These are phyloP conservation scores for Styela clava DNA, from an alignment of 23 tunicate genomes.

Conservation along the genomic window DNA sequence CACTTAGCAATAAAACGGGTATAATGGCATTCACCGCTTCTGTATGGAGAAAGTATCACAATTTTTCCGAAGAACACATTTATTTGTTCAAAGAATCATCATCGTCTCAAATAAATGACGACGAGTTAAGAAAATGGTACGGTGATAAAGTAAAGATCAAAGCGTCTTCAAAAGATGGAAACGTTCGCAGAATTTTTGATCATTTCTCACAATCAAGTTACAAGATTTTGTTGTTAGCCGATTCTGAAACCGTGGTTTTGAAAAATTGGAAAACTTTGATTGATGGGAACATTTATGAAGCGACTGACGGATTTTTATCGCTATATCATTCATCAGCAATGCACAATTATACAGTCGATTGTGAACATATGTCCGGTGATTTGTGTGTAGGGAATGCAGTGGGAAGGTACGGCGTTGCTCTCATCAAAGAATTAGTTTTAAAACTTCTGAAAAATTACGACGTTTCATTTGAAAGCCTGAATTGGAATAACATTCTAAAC, in stretches of 20 bases:
- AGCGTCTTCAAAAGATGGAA: neutral
- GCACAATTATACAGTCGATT: conserved; percentile 4
- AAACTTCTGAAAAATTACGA: neutral
- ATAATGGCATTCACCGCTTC: neutral
- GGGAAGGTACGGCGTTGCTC: neutral
- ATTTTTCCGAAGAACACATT: neutral
- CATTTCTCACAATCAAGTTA: neutral
- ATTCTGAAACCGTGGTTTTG: neutral
- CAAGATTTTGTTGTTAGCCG: neutral
- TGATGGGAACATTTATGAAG: neutral
- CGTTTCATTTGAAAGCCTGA: neutral
- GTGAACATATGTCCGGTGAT: neutral
- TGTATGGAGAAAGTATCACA: neutral
- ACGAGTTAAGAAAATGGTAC: neutral
- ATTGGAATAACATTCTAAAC: neutral
- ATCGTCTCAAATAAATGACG: too few species aligned
- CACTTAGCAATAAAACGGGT: neutral
- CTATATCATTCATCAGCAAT: conserved; percentile 10
- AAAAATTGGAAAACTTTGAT: neutral
- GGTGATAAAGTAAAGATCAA: neutral
- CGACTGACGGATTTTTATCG: neutral
- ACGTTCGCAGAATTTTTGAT: neutral
- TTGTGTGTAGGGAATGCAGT: neutral
- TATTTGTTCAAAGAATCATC: neutral
- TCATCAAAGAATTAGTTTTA: neutral